These are phyloP conservation scores for Tinea semifulvella DNA, from an alignment of 2,888 invertebrate genomes.

Conservation along the genomic window DNA sequence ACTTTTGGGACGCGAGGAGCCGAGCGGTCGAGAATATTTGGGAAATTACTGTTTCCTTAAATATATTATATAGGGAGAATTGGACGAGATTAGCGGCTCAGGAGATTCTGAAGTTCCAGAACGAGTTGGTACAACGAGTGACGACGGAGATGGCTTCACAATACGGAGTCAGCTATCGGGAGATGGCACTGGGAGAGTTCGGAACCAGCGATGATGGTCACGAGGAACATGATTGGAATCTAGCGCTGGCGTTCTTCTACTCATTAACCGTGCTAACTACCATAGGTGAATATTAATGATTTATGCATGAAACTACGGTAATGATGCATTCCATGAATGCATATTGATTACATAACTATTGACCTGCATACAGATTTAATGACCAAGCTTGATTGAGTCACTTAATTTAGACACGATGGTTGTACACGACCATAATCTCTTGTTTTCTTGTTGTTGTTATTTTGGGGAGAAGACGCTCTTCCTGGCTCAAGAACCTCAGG, in stretches of 20 bases:
- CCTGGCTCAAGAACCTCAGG: no score
- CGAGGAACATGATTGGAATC: conserved; percentile 83
- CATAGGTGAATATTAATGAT: conserved; percentile 72
- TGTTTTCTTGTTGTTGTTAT: no score
- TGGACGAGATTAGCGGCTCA: conserved; percentile 86
- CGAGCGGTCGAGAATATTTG: conserved; percentile 87
- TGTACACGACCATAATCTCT: no score
- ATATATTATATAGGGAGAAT: conserved; percentile 88
- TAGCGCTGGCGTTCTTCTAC: conserved; percentile 92
- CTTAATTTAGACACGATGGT: no score
- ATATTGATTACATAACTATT: not conserved
- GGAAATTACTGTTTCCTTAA: conserved; percentile 88
- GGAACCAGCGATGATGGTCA: conserved; percentile 43
- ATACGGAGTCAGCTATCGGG: conserved; percentile 61
- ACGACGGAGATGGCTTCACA: conserved; percentile 77
- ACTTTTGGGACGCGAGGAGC: conserved; percentile 60
- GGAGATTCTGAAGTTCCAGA: conserved; percentile 84
- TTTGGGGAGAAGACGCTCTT: no score
- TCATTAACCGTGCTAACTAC: conserved; percentile 94
- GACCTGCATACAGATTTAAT: not conserved
- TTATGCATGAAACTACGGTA: conserved; percentile 8
- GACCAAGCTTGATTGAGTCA: not conserved
- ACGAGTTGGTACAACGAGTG: conserved; percentile 81
- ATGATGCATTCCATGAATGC: no score
- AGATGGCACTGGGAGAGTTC: conserved; percentile 60